These are phyloP conservation scores for Sepiola atlantica DNA, from an alignment of 2,888 invertebrate species.

Conservation along the genomic window DNA sequence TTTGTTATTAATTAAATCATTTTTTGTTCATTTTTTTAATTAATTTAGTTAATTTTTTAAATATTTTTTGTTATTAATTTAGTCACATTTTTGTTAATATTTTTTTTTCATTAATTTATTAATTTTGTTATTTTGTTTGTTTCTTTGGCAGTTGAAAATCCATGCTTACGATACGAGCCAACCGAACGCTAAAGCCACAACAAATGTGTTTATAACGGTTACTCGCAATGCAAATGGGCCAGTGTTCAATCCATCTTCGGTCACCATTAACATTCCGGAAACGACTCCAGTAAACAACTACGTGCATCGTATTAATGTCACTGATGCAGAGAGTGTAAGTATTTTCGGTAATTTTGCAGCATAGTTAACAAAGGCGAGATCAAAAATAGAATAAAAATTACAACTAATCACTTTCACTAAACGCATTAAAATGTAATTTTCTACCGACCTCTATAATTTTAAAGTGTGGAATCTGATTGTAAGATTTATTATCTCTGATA, in stretches of 20 bases:
- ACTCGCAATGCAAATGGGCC: conserved; percentile 66
- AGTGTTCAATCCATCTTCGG: conserved; percentile 63
- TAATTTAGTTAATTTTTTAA: too few relatives aligned
- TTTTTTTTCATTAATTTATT: too few relatives aligned
- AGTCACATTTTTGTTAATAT: too few relatives aligned
- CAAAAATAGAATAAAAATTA: too few relatives aligned
- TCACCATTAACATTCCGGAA: conserved; percentile 64
- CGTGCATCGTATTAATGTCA: conserved; percentile 64
- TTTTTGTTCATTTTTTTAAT: not conserved
- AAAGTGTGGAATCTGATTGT: too few relatives aligned
- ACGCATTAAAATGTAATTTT: too few relatives aligned
- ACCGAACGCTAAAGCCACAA: conserved; percentile 56
- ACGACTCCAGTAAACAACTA: conserved; percentile 55
- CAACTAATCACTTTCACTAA: too few relatives aligned
- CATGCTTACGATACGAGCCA: conserved; percentile 65
- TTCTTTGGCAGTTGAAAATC: conserved; percentile 60
- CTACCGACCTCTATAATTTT: too few relatives aligned
- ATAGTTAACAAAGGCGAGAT: not conserved
- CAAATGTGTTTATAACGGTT: conserved; percentile 64
- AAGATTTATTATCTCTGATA: too few relatives aligned
- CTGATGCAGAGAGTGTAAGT: conserved; percentile 69
- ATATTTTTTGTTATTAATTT: too few relatives aligned
- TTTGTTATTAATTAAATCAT: too few relatives aligned
- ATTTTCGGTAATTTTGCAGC: not conserved
- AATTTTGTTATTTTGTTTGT: not conserved